Evolutionary conservation across 2,888 invertebrate species (phyloP), one percentile per base, ranked within the genome.

Genomic region (Epinotia bilunana): DNA sequence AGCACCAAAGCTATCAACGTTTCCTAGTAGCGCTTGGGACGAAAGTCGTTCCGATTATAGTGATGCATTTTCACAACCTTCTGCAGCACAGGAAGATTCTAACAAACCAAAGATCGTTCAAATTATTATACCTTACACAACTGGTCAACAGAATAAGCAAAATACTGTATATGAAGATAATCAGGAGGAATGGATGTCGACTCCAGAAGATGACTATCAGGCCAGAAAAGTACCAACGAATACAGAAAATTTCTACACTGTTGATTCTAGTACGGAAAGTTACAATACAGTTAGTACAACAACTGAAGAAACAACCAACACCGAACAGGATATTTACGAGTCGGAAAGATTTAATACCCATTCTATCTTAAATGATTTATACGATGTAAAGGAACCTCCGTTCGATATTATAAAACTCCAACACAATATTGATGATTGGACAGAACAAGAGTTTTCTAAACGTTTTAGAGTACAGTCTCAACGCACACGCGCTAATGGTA

Each of bases 401-500:
- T 96, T 97, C 81, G 97, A 97, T 84, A 95, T 97, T 16, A 95
- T 95, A 16, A 95, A 96, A 83, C 90, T 98, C 55, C 97, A 97
- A 85, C 97, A 97, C 80, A 97, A 97, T 80, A 98, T 98, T 74
- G 97, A 98, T 81, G 96, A 96, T 78, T 98, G 98, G 98, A 98
- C 97, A 0, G 96, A 96, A 81, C 96, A 96, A 89, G 96, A 96
- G 81, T 97, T 95, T 86, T 95, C 96, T 0, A 94, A 95, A 74
- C 89, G 89, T 77, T 88, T 91, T 76, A 94, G 93, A 78, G 80
- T 90, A 18, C 90, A 70, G 20, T 64, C 93, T 2, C 94, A 95
- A 80, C 94, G 90, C 76, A 90, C 93, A 6, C 95, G 95, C 61
- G 94, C 93, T 0, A 95, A 91, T 67, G 95, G 95, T 72, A 95